Evolutionary conservation across 1,140 invertebrate species (phyloP), one percentile per base, ranked within the genome.

Genomic region (Panagrolaimus sp.): DNA sequence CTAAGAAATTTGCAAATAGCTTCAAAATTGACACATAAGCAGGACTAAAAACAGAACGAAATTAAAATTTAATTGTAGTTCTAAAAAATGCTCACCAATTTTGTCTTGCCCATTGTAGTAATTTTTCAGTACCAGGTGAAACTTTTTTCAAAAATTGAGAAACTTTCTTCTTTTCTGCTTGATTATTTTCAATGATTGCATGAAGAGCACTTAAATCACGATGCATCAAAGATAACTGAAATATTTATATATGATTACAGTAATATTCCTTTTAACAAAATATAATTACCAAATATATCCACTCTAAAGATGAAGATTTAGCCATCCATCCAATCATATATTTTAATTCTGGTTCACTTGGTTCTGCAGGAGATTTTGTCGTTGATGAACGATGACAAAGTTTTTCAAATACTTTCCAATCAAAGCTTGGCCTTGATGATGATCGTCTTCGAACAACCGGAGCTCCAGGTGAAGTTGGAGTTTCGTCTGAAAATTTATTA

Each of bases 321-420:
- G 63, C 75, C 13, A 75, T 42, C 38, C 44, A 38, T 16, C 46
- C 25, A n/a, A 47, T 25, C n/a, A 75, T 72, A 8, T 57, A 78
- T 31, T 45, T 51, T 13, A 75, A 9, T 43, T 75, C 73, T 23
- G 73, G 77, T 65, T 75, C 73, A 1, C 72, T 57, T 3, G 51
- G 42, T 65, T 75, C 72, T 23, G 45, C 45, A 11, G 73, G 79
- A 13, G 76, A 76, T 61, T 66, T 73, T n/a, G 46, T 27, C 20
- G 43, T 73, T 0, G 69, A 67, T 38, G 31, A 4, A 23, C 64
- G 67, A 31, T 69, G 51, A 23, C 72, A 78, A 20, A 78, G 69
- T 48, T 78, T 75, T 47, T 75, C 75, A 63, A 78, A 78, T 0
- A 75, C 77, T 72, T 70, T 70, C 48, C 69, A 25, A 16, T 72